Base-by-base conservation (phyloP, 2,888 invertebrate species). In the Tanytarsus gracilentus region DNA sequence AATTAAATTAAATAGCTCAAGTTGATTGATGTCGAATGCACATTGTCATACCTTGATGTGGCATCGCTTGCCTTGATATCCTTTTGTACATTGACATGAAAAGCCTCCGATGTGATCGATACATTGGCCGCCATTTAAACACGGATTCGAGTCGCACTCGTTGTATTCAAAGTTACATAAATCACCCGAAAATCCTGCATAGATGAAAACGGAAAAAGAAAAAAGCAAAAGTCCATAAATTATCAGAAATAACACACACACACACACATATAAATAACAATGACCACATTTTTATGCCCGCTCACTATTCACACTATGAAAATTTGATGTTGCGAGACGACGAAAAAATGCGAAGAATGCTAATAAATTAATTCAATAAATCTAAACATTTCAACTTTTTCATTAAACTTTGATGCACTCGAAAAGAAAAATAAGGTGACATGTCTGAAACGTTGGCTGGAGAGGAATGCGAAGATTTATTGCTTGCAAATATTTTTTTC, bases 61-160 rank as follows among this genome's bases (percentile, higher is more conserved):
- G 70, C 86, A 86, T 61, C 80, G 78, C 67, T 77, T 79, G 65
- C 86, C 86, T 9, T 81, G 80, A 71, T 81, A 86, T 29, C 86
- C 86, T 58, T 83, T 79, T 5, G 81, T 79, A 70, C 86, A 86
- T 51, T 79, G 76, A 70, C 86, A 86, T 63, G 76, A 76, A 71
- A 79, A 86, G 63, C 81, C 79, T 49, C 82, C 84, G 66, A 86
- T 80, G 69, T 80, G 81, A 75, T 86, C 85, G 62, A 81, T 83
- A 74, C 86, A 87, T 44, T 84, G 83, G 64, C 86, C 86, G 48
- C 82, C 83, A 71, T 86, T 84, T 61, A 78, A 77, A 70, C 86
- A 87, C 44, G 86, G 86, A 62, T 83, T 82, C 64, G 84, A 84
- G 70, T 83, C 83, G 69, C 87, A 87, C 72, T 86, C 85, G 71